Conservation (phyloP, 2,797 vertebrate genomes). For the Melanotaenia maccullochi region DNA sequence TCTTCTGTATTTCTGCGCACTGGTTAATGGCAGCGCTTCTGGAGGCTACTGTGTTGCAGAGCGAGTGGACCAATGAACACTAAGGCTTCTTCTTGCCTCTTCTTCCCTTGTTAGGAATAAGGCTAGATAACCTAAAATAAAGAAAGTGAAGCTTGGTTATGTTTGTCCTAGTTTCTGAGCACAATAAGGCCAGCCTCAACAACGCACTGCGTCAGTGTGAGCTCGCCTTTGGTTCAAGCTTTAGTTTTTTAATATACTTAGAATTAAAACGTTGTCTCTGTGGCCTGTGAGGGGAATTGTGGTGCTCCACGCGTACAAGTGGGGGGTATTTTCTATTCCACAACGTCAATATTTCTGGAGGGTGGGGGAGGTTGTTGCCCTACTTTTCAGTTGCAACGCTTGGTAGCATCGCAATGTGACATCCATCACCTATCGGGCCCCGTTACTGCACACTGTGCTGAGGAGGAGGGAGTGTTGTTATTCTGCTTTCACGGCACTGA, state of each 20-base stretch:
- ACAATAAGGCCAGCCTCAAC: constrained; percentile 40
- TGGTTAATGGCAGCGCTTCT: constrained; percentile 49
- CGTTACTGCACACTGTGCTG: constrained; percentile 55
- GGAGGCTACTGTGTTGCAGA: constrained; percentile 47
- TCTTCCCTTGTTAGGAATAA: constrained; percentile 28
- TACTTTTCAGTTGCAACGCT: constrained; percentile 75
- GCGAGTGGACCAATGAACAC: constrained; percentile 54
- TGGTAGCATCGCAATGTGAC: constrained; percentile 80
- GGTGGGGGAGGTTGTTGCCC: constrained; percentile 71
- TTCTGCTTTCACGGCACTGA: constrained; percentile 48
- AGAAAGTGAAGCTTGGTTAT: constrained; percentile 36
- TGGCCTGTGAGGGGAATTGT: constrained; percentile 24
- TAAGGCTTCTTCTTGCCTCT: background rate
- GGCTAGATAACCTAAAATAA: constrained; percentile 35
- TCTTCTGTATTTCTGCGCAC: constrained; percentile 13
- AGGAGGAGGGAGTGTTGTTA: constrained; percentile 51
- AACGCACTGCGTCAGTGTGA: constrained; percentile 77
- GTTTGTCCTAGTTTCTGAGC: constrained; percentile 42
- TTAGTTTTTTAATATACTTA: constrained; percentile 15
- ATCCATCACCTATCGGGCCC: constrained; percentile 76
- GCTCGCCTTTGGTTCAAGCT: constrained; percentile 29
- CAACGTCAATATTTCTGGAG: constrained; percentile 64
- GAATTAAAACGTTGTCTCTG: constrained; percentile 24
- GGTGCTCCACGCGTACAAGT: constrained; percentile 32
- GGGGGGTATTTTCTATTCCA: constrained; percentile 60